These are phyloP conservation scores for Micromesistius poutassou DNA, from an alignment of 2,797 vertebrate species.

Conservation along the genomic window DNA sequence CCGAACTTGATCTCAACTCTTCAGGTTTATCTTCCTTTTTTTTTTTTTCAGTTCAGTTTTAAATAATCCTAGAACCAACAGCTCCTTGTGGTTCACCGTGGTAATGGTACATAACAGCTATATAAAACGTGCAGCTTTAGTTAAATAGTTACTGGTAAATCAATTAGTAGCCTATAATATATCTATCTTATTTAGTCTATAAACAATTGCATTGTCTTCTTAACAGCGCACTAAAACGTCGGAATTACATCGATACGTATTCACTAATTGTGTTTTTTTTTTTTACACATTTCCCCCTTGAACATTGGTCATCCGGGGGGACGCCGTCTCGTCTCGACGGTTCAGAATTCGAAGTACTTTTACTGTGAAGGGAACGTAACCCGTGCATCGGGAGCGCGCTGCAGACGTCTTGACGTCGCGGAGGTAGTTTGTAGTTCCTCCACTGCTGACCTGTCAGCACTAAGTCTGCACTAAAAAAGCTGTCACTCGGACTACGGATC, in stretches of 20 bases:
- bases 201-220: not conserved
- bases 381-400: not conserved
- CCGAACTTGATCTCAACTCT: not conserved
- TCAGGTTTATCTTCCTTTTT: not conserved
- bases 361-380: slow-evolving; percentile 3
- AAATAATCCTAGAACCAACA: too few species aligned
- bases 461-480: slow-evolving; percentile 17
- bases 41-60: too few species aligned
- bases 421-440: slow-evolving; percentile 64
- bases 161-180: not conserved
- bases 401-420: not conserved
- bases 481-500: slow-evolving; percentile 1
- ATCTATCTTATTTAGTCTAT: not conserved
- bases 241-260: not conserved
- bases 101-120: not conserved
- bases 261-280: not conserved
- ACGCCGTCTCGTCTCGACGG: not conserved
- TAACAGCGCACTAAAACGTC: not conserved
- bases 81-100: not conserved
- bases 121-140: not conserved
- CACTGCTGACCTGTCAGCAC: slow-evolving; percentile 67
- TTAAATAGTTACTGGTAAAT: too few species aligned
- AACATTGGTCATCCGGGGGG: not conserved
- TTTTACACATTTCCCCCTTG: not conserved
- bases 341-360: slow-evolving; percentile 38